Evolutionary conservation across 2,797 vertebrate genomes (phyloP).

Genomic region (Peromyscus aztecus): DNA sequence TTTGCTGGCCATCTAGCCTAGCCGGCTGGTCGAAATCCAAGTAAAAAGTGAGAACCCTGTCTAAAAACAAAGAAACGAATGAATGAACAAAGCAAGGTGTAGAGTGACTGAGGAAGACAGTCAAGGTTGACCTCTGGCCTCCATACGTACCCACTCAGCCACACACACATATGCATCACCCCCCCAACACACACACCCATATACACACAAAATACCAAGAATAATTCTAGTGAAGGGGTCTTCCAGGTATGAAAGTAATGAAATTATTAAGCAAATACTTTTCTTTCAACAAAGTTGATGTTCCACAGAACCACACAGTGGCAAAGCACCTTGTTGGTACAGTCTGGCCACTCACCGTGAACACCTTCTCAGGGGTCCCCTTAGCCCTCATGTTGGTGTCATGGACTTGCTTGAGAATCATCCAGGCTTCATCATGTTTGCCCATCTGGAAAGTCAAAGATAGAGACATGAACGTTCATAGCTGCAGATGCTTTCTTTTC

Average conservation of each 20-base stretch:
- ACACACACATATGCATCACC: background rate
- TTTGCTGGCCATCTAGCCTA: background rate
- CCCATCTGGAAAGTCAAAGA: slow-evolving; percentile 89
- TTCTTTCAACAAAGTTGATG: background rate
- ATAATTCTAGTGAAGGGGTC: background rate
- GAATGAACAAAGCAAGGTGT: background rate
- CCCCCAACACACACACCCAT: background rate
- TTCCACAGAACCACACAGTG: background rate
- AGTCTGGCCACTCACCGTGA: slow-evolving; percentile 91
- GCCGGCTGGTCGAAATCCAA: background rate
- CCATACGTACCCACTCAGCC: background rate
- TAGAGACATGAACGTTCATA: background rate
- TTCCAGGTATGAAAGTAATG: background rate
- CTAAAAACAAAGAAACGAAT: background rate
- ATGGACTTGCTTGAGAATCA: slow-evolving; percentile 96
- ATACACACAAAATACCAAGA: background rate
- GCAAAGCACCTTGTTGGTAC: fast-evolving
- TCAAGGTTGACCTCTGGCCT: background rate
- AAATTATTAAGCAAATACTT: background rate
- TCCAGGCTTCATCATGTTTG: slow-evolving; percentile 99
- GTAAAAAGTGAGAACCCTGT: background rate
- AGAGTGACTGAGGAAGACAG: background rate
- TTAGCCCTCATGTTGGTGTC: slow-evolving; percentile 99
- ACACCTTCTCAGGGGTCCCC: slow-evolving; percentile 96
- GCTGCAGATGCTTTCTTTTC: background rate